phyloP scores from a whole-genome alignment of 2,113 vertebrate genomes.

The Larimichthys polyactis region DNA sequence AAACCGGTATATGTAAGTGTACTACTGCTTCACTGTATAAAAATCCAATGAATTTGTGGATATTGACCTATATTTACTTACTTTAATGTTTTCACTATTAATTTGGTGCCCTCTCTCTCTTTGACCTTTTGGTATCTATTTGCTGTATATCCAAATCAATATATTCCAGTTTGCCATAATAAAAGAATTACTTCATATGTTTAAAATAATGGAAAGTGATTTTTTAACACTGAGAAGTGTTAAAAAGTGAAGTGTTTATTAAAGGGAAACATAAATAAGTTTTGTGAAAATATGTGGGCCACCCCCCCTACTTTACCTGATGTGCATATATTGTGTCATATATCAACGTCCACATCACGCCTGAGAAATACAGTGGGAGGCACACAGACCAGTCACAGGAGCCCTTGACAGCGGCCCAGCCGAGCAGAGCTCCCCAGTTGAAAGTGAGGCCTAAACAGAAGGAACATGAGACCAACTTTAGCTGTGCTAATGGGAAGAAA shows the following conservation, averaged over 20 bases:
- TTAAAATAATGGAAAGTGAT: neutral
- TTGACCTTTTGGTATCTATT: neutral
- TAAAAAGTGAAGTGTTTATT: neutral
- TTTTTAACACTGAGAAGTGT: neutral
- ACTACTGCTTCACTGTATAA: neutral
- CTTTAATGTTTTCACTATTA: neutral
- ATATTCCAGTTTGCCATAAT: neutral
- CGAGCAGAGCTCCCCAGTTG: slow-evolving; percentile 96
- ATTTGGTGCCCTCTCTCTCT: neutral
- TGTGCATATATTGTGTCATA: slow-evolving; percentile 98
- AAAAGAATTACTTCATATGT: neutral
- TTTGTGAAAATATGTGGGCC: neutral
- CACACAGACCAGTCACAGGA: slow-evolving; percentile 94
- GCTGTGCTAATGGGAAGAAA: neutral
- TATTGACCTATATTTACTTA: too few species aligned
- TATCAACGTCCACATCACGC: slow-evolving; percentile 95
- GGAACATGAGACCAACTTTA: neutral
- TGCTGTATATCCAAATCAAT: neutral
- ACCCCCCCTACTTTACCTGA: slow-evolving; percentile 86
- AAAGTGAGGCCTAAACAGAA: slow-evolving; percentile 89
- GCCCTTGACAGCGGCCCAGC: slow-evolving; percentile 92
- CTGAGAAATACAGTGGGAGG: slow-evolving; percentile 93
- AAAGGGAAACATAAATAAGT: neutral
- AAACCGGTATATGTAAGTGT: neutral
- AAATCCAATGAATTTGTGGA: neutral